Evolutionary conservation across 2,888 invertebrate species (phyloP), one percentile per base, ranked within the genome.

Genomic region (Mechanitis mazaeus): DNA sequence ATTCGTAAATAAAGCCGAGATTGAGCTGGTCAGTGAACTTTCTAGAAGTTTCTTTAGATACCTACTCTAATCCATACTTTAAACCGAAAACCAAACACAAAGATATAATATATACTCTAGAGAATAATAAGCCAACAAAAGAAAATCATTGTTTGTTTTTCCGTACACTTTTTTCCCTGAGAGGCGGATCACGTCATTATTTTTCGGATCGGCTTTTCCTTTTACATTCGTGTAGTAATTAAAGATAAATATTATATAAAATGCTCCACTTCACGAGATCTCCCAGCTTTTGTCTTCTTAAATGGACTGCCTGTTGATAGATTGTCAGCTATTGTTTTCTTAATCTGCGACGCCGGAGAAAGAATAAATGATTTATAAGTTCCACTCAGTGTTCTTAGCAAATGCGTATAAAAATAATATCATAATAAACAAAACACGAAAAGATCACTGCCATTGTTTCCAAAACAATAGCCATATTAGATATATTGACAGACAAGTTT

Each of bases 211-310:
- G 71, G 70, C 70, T 76, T 72, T 72, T 74, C 75, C 76, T 76
- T 74, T 74, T 77, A 71, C 72, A 66, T 76, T 75, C 75, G 80
- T 87, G 87, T 87, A 83, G 80, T 88, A 88, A 90, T 89, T 88
- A 89, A 90, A 90, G 85, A 87, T 89, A 89, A 89, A 90, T 87
- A 89, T 85, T 84, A 87, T 85, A 90, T 84, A 84, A 87, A 88
- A 83, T 80, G 86, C 78, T 86, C 74, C 85, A 83, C 82, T 88
- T 84, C 81, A 75, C 80, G 67, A 71, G 74, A 78, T 79, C 75
- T 77, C 77, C 35, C 72, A 77, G 77, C 73, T 77, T 75, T 88
- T 86, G 84, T 88, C 84, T 85, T 76, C 75, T 69, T 79, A 84
- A 86, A 86, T 81, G 81, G 81, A 83, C 76, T 81, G 76, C 63